phyloP scores from a whole-genome alignment of 1,140 invertebrate species.

The Drosophila guanche region DNA sequence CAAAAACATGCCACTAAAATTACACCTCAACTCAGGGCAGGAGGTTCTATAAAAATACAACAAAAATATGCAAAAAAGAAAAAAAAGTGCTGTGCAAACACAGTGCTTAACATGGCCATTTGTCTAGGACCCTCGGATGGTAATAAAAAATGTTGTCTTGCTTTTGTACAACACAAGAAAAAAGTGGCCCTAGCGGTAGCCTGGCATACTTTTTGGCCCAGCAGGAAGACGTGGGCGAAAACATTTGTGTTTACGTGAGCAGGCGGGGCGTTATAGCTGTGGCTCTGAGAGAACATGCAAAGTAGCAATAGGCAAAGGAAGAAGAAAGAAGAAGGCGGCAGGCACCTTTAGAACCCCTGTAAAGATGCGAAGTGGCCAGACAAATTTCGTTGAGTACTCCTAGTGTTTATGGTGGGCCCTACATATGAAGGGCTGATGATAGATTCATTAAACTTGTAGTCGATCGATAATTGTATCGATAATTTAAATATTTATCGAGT shows the following conservation, averaged over 20 bases:
- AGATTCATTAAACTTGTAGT: too few species aligned
- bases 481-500: too few species aligned
- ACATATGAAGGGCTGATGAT: background rate
- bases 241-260: slow-evolving; percentile 44
- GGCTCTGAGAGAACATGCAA: slow-evolving; percentile 27
- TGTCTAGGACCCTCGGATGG: slow-evolving; percentile 29
- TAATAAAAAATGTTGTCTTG: slow-evolving; percentile 36
- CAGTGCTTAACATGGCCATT: slow-evolving; percentile 34
- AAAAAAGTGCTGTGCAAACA: slow-evolving; percentile 22
- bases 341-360: background rate
- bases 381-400: slow-evolving; percentile 42
- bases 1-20: slow-evolving; percentile 2
- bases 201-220: slow-evolving; percentile 16
- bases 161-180: slow-evolving; percentile 4
- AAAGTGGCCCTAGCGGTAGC: background rate
- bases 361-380: background rate
- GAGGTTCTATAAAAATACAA: slow-evolving; percentile 9
- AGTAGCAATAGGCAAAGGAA: slow-evolving; percentile 16
- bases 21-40: background rate
- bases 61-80: slow-evolving; percentile 4
- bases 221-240: slow-evolving; percentile 27
- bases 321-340: slow-evolving; percentile 4
- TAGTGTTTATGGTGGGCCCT: background rate
- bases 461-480: too few species aligned
- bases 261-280: background rate